These are phyloP conservation scores for Caligus rogercresseyi DNA, from an alignment of 1,140 invertebrate genomes.

Conservation along the genomic window DNA sequence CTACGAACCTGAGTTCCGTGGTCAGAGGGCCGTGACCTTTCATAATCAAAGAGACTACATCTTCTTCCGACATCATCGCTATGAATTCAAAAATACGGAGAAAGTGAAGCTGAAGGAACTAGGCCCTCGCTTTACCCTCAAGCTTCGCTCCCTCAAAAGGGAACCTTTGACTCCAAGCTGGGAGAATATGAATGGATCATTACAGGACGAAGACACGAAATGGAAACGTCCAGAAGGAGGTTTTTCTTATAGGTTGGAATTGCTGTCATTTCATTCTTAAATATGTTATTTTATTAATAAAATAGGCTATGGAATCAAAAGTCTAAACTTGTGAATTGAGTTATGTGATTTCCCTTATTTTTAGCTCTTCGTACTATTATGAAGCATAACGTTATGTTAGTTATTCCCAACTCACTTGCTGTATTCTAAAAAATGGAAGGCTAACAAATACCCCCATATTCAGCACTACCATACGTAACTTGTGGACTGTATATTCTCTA, in stretches of 20 bases:
- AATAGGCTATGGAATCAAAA: too few species aligned
- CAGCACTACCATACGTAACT: too few species aligned
- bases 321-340: too few species aligned
- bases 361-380: too few species aligned
- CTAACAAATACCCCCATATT: too few species aligned
- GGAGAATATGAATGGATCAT: slow-evolving; percentile 96
- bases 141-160: slow-evolving; percentile 74
- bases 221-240: slow-evolving; percentile 71
- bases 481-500: too few species aligned
- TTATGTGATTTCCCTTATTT: too few species aligned
- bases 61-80: slow-evolving; percentile 93
- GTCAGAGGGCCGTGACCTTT: slow-evolving; percentile 80
- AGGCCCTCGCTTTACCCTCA: slow-evolving; percentile 86
- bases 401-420: too few species aligned
- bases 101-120: slow-evolving; percentile 72
- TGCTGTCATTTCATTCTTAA: too few species aligned
- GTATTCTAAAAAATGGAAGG: too few species aligned
- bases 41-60: slow-evolving; percentile 98
- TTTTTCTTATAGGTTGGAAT: slow-evolving; percentile 82
- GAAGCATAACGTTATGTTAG: too few species aligned
- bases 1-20: slow-evolving; percentile 82
- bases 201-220: slow-evolving; percentile 65
- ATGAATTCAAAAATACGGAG: slow-evolving; percentile 72
- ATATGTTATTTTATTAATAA: too few species aligned
- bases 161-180: slow-evolving; percentile 87